Base-by-base conservation (phyloP, 2,888 invertebrate species). In the Dynastes grantii region DNA sequence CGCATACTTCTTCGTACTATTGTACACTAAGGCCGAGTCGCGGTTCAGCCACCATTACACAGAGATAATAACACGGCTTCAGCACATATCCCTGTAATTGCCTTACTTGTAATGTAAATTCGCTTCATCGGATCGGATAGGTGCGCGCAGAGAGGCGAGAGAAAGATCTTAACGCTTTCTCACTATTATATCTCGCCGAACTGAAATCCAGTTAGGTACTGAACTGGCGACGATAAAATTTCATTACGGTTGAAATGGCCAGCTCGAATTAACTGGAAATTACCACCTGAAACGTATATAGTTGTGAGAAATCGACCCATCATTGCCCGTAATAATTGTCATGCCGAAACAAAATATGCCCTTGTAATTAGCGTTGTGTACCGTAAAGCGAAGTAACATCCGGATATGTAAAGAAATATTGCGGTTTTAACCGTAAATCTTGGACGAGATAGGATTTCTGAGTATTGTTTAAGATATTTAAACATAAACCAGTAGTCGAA, bases 21-120 rank as follows among this genome's bases (percentile, higher is more conserved):
- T 27, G 61, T 61, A 61, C 61, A 9, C 6, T 22, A 85, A 85
- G 85, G 84, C 85, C 84, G 84, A 84, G 84, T 40, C 85, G 84
- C 84, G 85, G 85, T 84, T 83, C 83, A 82, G 84, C 81, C 83
- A 81, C 81, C 76, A 82, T 80, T 81, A 85, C 84, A 82, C 68
- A 61, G 81, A 85, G 85, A 85, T 86, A 86, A 86, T 86, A 86
- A 85, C 84, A 83, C 45, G 58, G 84, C 84, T 84, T 83, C 83
- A 81, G 85, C 84, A 84, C 84, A 84, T 86, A 85, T 86, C 85
- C 85, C 85, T 84, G 84, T 86, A 86, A 86, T 86, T 86, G 86
- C 85, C 78, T 65, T 78, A 79, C 79, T 81, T 81, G 81, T 81
- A 79, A 81, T 81, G 81, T 81, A 81, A 81, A 81, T 80, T 79